Conservation (phyloP, 2,113 vertebrate genomes). For the Rutilus rutilus region DNA sequence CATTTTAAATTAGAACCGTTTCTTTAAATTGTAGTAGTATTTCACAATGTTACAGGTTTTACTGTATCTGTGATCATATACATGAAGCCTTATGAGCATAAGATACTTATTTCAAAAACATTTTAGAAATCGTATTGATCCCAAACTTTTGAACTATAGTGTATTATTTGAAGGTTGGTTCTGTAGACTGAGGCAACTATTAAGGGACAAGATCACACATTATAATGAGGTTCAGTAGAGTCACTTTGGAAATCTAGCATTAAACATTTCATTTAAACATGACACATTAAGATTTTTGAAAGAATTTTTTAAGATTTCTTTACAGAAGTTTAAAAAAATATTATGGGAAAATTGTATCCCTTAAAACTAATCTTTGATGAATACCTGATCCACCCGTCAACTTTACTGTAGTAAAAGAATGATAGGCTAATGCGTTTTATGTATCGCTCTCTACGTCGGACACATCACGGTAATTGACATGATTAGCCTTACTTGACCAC, state of each 20-base stretch:
- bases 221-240: background rate
- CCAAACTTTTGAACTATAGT: background rate
- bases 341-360: background rate
- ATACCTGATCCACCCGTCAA: too few relatives aligned
- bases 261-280: background rate
- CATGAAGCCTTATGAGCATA: background rate
- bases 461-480: too few relatives aligned
- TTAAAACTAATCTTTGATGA: too few relatives aligned
- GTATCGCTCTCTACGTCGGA: too few relatives aligned
- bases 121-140: background rate
- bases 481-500: background rate
- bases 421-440: too few relatives aligned
- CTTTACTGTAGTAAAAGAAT: too few relatives aligned
- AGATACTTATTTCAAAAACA: background rate
- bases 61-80: background rate
- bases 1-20: background rate
- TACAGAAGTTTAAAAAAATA: background rate
- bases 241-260: background rate
- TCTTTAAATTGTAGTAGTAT: background rate
- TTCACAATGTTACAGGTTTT: background rate
- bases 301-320: too few relatives aligned
- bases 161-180: background rate
- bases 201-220: background rate
- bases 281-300: background rate
- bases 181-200: background rate